Base-by-base conservation (phyloP, 2,113 vertebrate genomes). In the Seriola quinqueradiata region DNA sequence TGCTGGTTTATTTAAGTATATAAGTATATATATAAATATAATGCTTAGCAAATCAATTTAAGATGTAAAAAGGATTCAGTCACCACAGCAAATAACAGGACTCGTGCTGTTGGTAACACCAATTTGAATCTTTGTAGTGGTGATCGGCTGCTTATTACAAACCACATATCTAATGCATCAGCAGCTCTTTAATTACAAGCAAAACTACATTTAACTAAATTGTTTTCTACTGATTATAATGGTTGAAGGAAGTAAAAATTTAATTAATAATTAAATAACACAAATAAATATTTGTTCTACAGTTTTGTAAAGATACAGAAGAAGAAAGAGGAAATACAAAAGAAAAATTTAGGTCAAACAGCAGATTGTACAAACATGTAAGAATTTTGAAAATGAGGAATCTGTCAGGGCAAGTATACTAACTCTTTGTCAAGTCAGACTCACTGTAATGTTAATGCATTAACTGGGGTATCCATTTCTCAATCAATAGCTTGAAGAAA, bases 401-500 rank as follows among this genome's bases (percentile, higher is more conserved):
- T 72, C 65, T 52, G 6, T 58, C 32, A 9, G 61, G 23, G 28
- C 4, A 32, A 4, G 2, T 36, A 34, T 5, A 42, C 12, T 21
- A 54, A 52, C 21, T 40, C n/a, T 23, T 38, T 28, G 5, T 25
- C 7, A 61, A 36, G 55, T 74, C 28, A 68, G 12, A 57, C 23
- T 75, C 50, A 55, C 1, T 48, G 50, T 52, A n/a, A n/a, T 67
- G 25, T 68, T 78, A 66, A 38, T 34, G 14, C 58, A n/a, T 70
- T 50, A 70, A 57, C 7, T 16, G 42, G 38, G 25, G 17, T 70
- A 60, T 46, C 4, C 0, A 79, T 59, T 70, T 50, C 19, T 69
- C 50, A 74, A 57, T 84, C 55, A 63, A 50, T 17, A 50, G 38
- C 40, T 44, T 57, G 19, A 80, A 63, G 48, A 67, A 69, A 67